Conservation (phyloP, 2,888 invertebrate species). For the Caenorhabditis wallacei region DNA sequence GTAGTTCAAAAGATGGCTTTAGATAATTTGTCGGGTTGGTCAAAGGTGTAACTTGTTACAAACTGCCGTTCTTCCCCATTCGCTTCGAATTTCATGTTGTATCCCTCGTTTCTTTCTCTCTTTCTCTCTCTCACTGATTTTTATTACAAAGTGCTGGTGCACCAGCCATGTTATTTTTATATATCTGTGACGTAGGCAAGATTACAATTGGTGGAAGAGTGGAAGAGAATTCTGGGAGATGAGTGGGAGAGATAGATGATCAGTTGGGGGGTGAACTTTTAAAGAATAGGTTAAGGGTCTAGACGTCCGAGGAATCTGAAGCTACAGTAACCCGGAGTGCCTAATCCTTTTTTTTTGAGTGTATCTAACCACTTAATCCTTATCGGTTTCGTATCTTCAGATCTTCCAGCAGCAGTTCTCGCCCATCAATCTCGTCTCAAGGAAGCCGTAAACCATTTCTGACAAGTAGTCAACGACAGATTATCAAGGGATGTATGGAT, state of each 20-base stretch:
- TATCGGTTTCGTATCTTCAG: conserved; percentile 10
- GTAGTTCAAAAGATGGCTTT: too few relatives aligned
- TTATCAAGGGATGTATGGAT: conserved; percentile 79
- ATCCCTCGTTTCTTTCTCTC: conserved; percentile 1
- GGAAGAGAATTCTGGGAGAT: neutral
- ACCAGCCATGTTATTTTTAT: conserved; percentile 58
- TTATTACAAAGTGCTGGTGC: conserved; percentile 48
- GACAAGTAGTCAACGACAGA: conserved; percentile 70
- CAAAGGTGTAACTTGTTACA: conserved; percentile 2
- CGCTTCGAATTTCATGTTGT: conserved; percentile 11
- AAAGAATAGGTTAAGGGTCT: neutral
- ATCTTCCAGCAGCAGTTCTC: conserved; percentile 61
- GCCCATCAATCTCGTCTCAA: conserved; percentile 69
- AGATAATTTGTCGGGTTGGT: conserved; percentile 10
- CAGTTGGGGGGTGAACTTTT: neutral
- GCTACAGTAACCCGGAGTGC: too few relatives aligned
- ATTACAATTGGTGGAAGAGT: conserved; percentile 13
- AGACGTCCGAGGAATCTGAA: neutral
- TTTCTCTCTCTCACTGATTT: conserved; percentile 3
- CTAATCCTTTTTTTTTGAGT: too few relatives aligned
- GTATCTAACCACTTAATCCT: neutral
- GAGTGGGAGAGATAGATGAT: conserved; percentile 6
- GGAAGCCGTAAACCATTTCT: conserved; percentile 73
- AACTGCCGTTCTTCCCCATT: neutral
- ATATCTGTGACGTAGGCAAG: conserved; percentile 45